Base-by-base conservation (phyloP, 2,113 vertebrate species). In the Herpailurus yagouaroundi region DNA sequence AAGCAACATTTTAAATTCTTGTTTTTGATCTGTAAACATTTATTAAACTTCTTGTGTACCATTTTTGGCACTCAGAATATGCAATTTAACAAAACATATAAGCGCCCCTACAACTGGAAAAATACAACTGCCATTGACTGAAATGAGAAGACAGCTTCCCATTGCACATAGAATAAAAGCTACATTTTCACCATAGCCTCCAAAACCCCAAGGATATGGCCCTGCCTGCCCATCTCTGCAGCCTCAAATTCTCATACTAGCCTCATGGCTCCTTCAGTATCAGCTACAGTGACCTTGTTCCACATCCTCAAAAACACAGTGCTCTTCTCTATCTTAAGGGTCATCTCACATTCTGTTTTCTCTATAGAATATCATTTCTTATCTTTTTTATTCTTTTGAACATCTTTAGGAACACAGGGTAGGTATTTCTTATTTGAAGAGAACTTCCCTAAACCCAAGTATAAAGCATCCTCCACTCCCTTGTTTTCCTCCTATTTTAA, bases 381-480 rank as follows among this genome's bases (percentile, higher is more conserved):
- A 63, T 73, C 1, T 60, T 45, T 73, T 1, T 68, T 31, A 23
- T 74, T 74, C 36, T 85, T 87, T 33, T 12, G 0, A 52, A 57
- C 7, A 8, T 73, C 29, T 11, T 57, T 55, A 66, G 92, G 4
- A 9, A 38, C 25, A 89, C 2, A 64, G 3, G 4, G 1, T 60
- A 74, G 15, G 21, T 64, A 81, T 50, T 85, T 68, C 19, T 50
- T 57, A 83, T 29, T 38, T 79, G 85, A 23, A 41, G 1, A 57
- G 14, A 95, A 68, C 3, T 31, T 80, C 5, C 25, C 5, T 74
- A 94, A 71, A 36, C 6, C 3, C 29, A 52, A 71, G 1, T 36
- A 41, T 50, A 71, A 63, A 79, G 7, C 25, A 0, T 36, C 1
- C 1, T 63, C 4, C 1, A 81, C 4, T 66, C 1, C 27, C 1